Evolutionary conservation across 1,140 invertebrate genomes (phyloP).

Genomic region (Zaprionus ornatus): DNA sequence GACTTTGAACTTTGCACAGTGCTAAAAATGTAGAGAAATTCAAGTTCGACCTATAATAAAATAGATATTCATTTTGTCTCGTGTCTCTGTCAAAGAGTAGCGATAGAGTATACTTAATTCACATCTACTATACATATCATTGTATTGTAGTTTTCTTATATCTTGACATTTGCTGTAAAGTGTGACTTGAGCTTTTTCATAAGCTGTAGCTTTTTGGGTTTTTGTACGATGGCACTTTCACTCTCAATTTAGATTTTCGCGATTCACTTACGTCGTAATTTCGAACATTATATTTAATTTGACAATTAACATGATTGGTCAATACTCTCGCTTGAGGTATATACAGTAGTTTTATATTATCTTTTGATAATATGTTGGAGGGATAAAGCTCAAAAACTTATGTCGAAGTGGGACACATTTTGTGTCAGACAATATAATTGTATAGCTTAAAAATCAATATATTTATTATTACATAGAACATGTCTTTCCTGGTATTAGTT

Average conservation of each 20-base stretch:
- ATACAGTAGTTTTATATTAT: neutral
- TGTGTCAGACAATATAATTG: too few species aligned
- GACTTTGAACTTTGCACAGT: neutral
- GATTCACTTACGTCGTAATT: conserved; percentile 47
- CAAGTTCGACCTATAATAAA: neutral
- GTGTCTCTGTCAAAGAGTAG: neutral
- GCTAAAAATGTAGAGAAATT: neutral
- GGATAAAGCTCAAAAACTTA: too few species aligned
- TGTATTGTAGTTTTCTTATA: too few species aligned
- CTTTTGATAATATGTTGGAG: too few species aligned
- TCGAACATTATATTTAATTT: conserved; percentile 61
- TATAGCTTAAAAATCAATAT: too few species aligned
- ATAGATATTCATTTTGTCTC: neutral
- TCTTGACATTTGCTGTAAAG: neutral
- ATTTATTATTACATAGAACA: too few species aligned
- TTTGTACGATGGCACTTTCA: conserved; percentile 44
- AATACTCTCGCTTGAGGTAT: neutral
- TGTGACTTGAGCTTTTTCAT: neutral
- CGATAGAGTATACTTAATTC: neutral
- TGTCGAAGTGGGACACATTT: too few species aligned
- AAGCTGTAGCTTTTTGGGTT: neutral
- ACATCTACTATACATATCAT: too few species aligned
- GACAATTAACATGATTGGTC: conserved; percentile 28
- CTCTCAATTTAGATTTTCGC: conserved; percentile 41
- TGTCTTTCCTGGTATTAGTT: too few species aligned